Base-by-base conservation (phyloP, 2,888 invertebrate genomes). In the Timema podura region DNA sequence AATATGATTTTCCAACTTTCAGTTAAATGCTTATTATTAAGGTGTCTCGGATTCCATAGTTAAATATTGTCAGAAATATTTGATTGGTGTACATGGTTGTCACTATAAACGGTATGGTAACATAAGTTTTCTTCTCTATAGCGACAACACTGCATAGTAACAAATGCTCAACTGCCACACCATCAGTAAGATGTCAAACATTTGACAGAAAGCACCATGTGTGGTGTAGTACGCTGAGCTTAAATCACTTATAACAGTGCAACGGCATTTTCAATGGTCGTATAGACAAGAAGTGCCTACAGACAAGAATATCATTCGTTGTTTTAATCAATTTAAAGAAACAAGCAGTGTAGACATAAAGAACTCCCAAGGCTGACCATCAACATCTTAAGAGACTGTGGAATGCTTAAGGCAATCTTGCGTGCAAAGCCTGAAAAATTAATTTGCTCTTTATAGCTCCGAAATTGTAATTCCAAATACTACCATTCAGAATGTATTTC, bases 231-330 rank as follows among this genome's bases (percentile, higher is more conserved):
- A 15, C 30, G 47, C 13, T 6, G 69, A 66, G 11, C 59, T 69
- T 45, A 16, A 48, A 46, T 65, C 30, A 8, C 44, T 48, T 11
- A 6, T 5, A 16, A 65, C 54, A 13, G 9, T 68, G 54, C 13
- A 47, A 15, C 11, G 54, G 54, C 9, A 65, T 11, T 44, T 65
- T 48, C 10, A 6, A 5, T 2, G 15, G 1, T 16, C 11, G n/a
- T 65, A 54, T 51, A n/a, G 49, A 30, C 10, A 49, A 49, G 10
- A 67, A 48, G 13, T 30, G 30, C 11, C 30, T 11, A 9, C 67
- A 67, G 51, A 44, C 10, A n/a, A 67, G 7, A 48, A 10, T 1
- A 13, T 13, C 59, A 13, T 45, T 66, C 16, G 57, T 59, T 71
- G 16, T 16, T 30, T 67, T 65, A 45, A 45, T 16, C 11, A n/a